Conservation (phyloP, 2,888 invertebrate genomes). For the Limnephilus lunatus region DNA sequence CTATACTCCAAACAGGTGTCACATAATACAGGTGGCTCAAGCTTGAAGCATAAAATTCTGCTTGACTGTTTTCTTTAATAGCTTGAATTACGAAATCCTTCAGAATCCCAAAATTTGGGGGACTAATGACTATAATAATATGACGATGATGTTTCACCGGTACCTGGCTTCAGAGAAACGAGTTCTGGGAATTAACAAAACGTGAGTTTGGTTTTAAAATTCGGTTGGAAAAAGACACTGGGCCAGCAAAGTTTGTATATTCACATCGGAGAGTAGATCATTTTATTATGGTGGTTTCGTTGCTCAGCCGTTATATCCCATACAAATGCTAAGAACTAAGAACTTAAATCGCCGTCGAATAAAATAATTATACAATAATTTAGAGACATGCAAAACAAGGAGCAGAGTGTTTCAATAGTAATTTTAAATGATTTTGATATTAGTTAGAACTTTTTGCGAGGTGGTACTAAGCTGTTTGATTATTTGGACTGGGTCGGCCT, state of each 20-base stretch:
- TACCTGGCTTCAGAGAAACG: neutral
- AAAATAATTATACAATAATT: neutral
- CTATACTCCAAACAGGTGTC: neutral
- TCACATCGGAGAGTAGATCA: conserved; percentile 21
- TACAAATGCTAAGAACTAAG: conserved; percentile 38
- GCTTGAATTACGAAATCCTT: neutral
- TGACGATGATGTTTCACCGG: neutral
- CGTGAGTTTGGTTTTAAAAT: conserved; percentile 43
- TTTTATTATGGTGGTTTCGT: conserved; percentile 28
- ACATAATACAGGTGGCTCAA: neutral
- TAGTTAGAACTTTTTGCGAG: neutral
- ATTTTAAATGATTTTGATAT: neutral
- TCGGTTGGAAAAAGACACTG: conserved; percentile 7
- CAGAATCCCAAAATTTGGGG: neutral
- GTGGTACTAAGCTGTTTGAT: neutral
- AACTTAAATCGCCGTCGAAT: neutral
- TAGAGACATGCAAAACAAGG: neutral
- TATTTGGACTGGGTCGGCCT: neutral
- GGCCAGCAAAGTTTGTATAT: conserved; percentile 34
- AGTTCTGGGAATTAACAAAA: conserved; percentile 17
- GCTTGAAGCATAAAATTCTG: neutral
- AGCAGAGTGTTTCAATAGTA: neutral
- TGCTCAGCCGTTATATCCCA: conserved; percentile 30
- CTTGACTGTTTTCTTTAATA: neutral
- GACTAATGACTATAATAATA: neutral